Evolutionary conservation across 2,113 vertebrate genomes (phyloP).

Genomic region (Motacilla alba): DNA sequence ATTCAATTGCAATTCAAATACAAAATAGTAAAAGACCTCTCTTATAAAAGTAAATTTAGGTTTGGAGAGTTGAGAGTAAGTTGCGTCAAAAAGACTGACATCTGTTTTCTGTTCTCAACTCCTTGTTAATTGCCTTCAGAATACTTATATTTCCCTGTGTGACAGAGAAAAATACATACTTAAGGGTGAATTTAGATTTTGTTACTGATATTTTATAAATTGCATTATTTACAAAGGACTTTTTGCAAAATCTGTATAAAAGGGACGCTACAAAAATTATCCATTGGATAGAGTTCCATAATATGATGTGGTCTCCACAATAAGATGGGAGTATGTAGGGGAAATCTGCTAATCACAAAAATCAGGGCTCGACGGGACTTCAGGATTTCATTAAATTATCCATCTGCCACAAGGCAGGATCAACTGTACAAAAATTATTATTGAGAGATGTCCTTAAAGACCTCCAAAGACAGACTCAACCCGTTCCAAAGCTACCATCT

Average conservation of each 20-base stretch:
- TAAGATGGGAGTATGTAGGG: neutral
- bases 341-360: neutral
- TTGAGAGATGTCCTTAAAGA: neutral
- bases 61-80: neutral
- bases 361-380: neutral
- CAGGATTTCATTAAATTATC: neutral
- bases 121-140: neutral
- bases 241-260: neutral
- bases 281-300: neutral
- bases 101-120: neutral
- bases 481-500: neutral
- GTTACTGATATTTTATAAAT: neutral
- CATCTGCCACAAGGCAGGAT: neutral
- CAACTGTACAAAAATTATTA: neutral
- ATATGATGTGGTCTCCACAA: neutral
- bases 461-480: neutral
- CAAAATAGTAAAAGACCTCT: neutral
- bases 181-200: neutral
- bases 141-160: neutral
- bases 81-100: fast-evolving
- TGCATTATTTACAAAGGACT: neutral
- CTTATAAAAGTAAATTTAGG: neutral
- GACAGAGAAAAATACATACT: neutral
- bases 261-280: neutral
- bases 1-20: neutral